A percentile compares a stretch with the other conserved stretches of the same genome.
Conservation (phyloP, 2,888 invertebrate species). For the Chloroclystis v-ata region DNA sequence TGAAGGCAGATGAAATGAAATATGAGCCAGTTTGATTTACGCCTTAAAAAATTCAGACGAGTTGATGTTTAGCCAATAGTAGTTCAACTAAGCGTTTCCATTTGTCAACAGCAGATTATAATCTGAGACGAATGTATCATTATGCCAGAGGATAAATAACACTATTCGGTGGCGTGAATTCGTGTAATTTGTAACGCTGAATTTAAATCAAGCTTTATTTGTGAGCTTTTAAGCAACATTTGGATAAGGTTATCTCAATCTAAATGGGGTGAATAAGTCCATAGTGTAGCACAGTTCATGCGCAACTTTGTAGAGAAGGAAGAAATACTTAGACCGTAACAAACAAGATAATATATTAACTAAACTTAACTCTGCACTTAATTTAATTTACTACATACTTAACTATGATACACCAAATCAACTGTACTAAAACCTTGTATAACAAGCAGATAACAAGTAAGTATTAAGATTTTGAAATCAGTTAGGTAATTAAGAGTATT, state of each 20-base stretch:
- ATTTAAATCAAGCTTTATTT: constrained; percentile 28
- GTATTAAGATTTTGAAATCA: too few species aligned
- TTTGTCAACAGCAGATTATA: constrained; percentile 63
- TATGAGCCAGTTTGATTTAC: background rate
- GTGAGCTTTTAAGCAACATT: constrained; percentile 13
- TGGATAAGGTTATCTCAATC: constrained; percentile 19
- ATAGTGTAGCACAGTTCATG: constrained; percentile 1
- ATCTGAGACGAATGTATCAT: constrained; percentile 61
- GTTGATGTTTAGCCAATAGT: constrained; percentile 33
- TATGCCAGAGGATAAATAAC: constrained; percentile 45
- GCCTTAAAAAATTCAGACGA: constrained; percentile 2
- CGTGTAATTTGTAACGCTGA: constrained; percentile 38
- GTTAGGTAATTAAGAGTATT: too few species aligned
- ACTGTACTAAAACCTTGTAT: too few species aligned
- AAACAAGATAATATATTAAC: too few species aligned
- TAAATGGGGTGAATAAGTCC: constrained; percentile 18
- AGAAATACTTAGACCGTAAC: too few species aligned
- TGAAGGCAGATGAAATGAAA: too few species aligned
- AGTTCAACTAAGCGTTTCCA: constrained; percentile 40
- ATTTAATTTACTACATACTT: too few species aligned
- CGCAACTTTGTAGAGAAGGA: constrained; percentile 1
- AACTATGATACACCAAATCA: too few species aligned
- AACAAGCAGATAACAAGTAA: too few species aligned
- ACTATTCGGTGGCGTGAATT: constrained; percentile 40
- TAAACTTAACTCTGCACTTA: too few species aligned